These are phyloP conservation scores for Opisthograptis luteolata DNA, from an alignment of 2,888 invertebrate genomes.

Conservation along the genomic window DNA sequence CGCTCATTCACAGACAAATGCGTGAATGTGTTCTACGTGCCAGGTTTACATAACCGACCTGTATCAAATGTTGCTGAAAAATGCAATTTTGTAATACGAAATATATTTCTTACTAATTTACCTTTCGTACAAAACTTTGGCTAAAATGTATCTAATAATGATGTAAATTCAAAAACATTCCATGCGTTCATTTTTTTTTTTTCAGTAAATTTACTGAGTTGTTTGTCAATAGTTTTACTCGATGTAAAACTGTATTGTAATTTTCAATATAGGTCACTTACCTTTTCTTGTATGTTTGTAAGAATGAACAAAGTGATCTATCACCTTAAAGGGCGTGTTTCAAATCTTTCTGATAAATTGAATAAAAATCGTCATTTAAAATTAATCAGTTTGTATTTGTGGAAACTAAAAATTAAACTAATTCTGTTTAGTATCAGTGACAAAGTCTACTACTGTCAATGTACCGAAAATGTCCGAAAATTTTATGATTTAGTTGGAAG, in stretches of 20 bases:
- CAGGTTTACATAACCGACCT: not conserved
- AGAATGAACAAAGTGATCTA: constrained; percentile 40
- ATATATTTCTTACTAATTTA: not conserved
- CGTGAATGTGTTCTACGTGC: no score
- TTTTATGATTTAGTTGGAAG: no score
- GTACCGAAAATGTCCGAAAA: no score
- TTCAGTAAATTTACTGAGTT: constrained; percentile 17
- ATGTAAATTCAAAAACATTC: constrained; percentile 28
- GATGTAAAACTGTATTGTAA: constrained; percentile 26
- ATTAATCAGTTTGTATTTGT: no score
- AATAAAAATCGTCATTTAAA: no score
- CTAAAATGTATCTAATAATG: not conserved
- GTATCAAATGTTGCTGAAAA: not conserved
- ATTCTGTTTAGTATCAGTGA: not conserved
- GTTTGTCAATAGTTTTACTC: constrained; percentile 18
- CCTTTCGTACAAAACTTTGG: constrained; percentile 1
- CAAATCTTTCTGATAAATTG: constrained; percentile 7
- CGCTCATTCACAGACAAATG: no score
- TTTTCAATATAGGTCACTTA: constrained; percentile 42
- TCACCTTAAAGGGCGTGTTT: constrained; percentile 2
- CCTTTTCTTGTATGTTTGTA: constrained; percentile 53
- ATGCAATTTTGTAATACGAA: not conserved
- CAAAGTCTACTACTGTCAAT: no score
- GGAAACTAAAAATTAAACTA: no score
- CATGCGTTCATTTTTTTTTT: constrained; percentile 17